Base-by-base conservation (phyloP, 2,797 vertebrate species). In the Melanotaenia maccullochi region DNA sequence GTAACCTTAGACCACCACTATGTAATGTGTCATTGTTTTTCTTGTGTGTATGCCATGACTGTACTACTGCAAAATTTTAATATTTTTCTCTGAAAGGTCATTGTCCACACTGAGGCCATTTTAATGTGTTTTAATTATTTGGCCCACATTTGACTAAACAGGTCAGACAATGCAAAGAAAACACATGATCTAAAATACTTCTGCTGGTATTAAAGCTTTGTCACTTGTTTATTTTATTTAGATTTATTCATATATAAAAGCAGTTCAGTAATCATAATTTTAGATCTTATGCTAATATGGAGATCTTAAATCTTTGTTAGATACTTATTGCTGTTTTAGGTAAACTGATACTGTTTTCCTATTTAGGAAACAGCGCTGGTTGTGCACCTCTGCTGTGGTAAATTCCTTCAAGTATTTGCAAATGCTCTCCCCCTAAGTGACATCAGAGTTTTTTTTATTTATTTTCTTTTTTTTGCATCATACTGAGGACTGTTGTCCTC, bases 1-100 rank as follows among this genome's bases (percentile, higher is more conserved):
- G 44, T 85, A 62, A 11, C 73, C 60, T 42, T 38, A 73, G 60
- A 79, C 72, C 7, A 25, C 20, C 61, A 69, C 65, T 64, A 54
- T 40, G 76, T 35, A 65, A 32, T 55, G 16, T 25, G 8, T 65
- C 3, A 51, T 3, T 42, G 36, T 47, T 24, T 67, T 24, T 62
- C 42, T 20, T 55, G 14, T 40, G 35, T 14, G 18, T 18, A n/a
- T 55, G 49, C 54, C 24, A 44, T 66, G 22, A 22, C 28, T 54
- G 9, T 52, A 47, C 65, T 44, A n/a, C 9, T 71, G 9, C 33
- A 42, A 47, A 49, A 36, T 67, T 70, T n/a, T 64, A 24, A 1
- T 3, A 35, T 58, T 18, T 18, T 57, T 71, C 61, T 55, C 5
- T 54, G 14, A 22, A 18, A 30, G 32, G 3, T 16, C 25, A 55